Evolutionary conservation across 2,888 invertebrate species (phyloP).

Genomic region (Pammene fasciana): DNA sequence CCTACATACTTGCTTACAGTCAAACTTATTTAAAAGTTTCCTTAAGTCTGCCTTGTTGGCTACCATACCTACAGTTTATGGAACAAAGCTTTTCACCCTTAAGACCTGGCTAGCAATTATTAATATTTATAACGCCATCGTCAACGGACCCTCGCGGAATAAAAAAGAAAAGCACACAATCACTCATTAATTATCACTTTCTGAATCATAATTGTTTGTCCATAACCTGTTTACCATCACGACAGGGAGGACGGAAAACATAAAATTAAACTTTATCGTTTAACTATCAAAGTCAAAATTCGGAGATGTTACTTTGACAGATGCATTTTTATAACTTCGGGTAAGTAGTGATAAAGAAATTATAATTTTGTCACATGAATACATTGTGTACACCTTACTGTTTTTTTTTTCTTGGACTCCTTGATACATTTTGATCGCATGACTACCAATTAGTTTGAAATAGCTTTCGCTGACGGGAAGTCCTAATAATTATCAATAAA

Average conservation of each 20-base stretch:
- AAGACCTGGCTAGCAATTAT: not conserved
- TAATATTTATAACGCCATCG: conserved; percentile 9
- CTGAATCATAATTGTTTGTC: conserved; percentile 25
- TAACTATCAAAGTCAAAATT: conserved; percentile 6
- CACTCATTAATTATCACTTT: conserved; percentile 29
- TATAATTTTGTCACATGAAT: conserved; percentile 7
- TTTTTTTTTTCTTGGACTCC: not conserved
- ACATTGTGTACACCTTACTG: not conserved
- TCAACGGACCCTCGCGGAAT: conserved; percentile 1
- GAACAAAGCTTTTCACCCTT: not conserved
- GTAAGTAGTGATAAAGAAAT: conserved; percentile 26
- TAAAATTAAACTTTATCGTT: conserved; percentile 2
- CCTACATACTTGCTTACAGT: too few species aligned
- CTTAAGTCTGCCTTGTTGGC: not conserved
- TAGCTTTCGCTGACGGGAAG: too few species aligned
- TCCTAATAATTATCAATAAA: too few species aligned
- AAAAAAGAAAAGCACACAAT: conserved; percentile 9
- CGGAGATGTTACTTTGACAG: conserved; percentile 8
- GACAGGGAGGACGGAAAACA: not conserved
- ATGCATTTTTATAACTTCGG: conserved; percentile 4
- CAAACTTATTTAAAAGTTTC: too few species aligned
- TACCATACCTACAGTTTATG: not conserved
- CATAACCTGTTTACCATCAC: conserved; percentile 11
- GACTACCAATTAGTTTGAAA: not conserved
- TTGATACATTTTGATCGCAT: not conserved